Conservation (phyloP, 2,888 invertebrate species). For the Crepidodera aurea region DNA sequence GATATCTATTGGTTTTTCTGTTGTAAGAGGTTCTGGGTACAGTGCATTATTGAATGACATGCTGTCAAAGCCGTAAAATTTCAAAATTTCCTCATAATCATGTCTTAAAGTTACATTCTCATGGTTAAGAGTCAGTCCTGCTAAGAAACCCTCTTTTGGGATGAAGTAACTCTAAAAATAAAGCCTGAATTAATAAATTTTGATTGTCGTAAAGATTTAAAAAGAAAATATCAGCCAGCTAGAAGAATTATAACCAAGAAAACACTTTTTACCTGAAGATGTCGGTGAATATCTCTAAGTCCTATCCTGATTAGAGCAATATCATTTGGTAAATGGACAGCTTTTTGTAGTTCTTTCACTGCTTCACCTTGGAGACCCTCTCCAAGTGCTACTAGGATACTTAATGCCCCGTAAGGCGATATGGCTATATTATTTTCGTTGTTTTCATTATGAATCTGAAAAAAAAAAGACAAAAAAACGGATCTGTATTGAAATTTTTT, state of each 20-base stretch:
- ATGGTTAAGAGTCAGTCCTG: constrained; percentile 80
- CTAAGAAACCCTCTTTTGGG: constrained; percentile 82
- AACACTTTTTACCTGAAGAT: constrained; percentile 76
- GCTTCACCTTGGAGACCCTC: constrained; percentile 81
- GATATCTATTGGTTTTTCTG: constrained; percentile 37
- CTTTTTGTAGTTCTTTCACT: constrained; percentile 74
- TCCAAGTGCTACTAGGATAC: constrained; percentile 79
- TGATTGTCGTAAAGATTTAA: too few species aligned
- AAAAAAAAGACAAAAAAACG: constrained; percentile 30
- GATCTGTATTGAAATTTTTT: too few species aligned
- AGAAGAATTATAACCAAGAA: too few species aligned
- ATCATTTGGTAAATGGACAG: constrained; percentile 76
- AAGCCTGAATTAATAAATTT: too few species aligned
- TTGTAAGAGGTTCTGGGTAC: constrained; percentile 53
- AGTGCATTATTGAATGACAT: constrained; percentile 61
- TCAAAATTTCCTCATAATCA: constrained; percentile 76
- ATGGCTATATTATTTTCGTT: constrained; percentile 84
- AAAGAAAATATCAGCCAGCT: too few species aligned
- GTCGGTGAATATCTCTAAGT: constrained; percentile 82
- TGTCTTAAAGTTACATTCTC: constrained; percentile 78
- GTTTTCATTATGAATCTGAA: constrained; percentile 72
- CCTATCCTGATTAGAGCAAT: constrained; percentile 78
- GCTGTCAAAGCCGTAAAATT: constrained; percentile 84
- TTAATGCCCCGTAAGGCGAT: constrained; percentile 83
- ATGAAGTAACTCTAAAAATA: constrained; percentile 80